Conservation (phyloP, 1,140 invertebrate genomes). For the Argopecten irradians region DNA sequence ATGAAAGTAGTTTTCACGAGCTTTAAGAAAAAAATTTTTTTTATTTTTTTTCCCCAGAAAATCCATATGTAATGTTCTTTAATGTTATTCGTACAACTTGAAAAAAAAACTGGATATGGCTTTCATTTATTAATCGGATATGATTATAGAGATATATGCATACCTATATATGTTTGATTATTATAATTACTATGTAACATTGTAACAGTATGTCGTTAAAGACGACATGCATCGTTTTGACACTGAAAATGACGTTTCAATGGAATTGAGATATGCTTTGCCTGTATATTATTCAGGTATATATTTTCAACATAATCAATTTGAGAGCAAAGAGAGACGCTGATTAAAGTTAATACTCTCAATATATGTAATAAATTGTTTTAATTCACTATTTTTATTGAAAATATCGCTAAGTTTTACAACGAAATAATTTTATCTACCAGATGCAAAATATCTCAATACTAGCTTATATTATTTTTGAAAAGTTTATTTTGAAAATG, state of each 20-base stretch:
- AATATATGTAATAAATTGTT: neutral
- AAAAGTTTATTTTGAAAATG: neutral
- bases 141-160: neutral
- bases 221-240: neutral
- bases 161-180: neutral
- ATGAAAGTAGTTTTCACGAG: too few relatives aligned
- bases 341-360: neutral
- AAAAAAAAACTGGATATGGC: neutral
- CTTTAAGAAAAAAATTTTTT: neutral
- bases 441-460: neutral
- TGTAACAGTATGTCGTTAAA: neutral
- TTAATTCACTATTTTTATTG: neutral
- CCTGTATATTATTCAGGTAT: neutral
- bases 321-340: too few relatives aligned
- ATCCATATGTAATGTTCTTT: neutral
- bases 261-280: neutral
- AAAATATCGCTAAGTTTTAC: neutral
- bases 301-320: too few relatives aligned
- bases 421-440: neutral
- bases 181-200: neutral
- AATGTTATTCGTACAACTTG: neutral
- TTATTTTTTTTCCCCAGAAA: too few relatives aligned
- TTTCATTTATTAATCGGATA: neutral
- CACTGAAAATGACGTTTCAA: neutral
- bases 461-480: conserved; percentile 7